These are phyloP conservation scores for Propithecus coquereli DNA, from an alignment of 2,113 vertebrate species.

Conservation along the genomic window DNA sequence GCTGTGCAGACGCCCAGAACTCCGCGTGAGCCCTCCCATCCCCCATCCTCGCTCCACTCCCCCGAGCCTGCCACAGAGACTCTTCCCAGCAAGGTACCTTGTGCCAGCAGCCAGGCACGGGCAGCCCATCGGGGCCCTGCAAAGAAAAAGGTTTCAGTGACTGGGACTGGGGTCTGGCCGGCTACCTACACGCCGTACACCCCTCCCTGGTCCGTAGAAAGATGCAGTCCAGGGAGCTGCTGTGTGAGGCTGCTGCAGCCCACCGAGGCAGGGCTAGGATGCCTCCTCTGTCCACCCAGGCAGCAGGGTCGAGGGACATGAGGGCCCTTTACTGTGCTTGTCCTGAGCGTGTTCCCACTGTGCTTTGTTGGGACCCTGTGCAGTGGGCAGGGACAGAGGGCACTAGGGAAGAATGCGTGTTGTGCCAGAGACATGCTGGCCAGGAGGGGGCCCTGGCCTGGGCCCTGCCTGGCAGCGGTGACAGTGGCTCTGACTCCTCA, in stretches of 20 bases:
- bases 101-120: slow-evolving; percentile 97
- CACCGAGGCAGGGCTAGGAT: background rate
- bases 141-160: slow-evolving; percentile 40
- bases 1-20: background rate
- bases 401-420: background rate
- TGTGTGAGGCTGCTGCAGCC: background rate
- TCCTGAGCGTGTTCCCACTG: background rate
- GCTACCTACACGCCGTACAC: background rate
- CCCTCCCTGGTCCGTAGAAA: background rate
- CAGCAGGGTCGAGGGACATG: rapidly evolving
- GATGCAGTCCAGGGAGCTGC: background rate
- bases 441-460: background rate
- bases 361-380: background rate
- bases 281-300: background rate
- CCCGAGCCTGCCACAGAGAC: background rate
- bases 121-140: slow-evolving; percentile 94
- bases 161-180: too few relatives aligned
- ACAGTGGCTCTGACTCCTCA: background rate
- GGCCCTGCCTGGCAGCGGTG: background rate
- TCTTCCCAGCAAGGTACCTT: slow-evolving; percentile 85
- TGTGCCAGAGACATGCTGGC: background rate
- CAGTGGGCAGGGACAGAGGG: background rate
- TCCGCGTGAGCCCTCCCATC: background rate
- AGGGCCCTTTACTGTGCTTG: background rate
- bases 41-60: rapidly evolving